phyloP scores from a whole-genome alignment of 2,888 invertebrate genomes.

The Drosophila niveifrons region DNA sequence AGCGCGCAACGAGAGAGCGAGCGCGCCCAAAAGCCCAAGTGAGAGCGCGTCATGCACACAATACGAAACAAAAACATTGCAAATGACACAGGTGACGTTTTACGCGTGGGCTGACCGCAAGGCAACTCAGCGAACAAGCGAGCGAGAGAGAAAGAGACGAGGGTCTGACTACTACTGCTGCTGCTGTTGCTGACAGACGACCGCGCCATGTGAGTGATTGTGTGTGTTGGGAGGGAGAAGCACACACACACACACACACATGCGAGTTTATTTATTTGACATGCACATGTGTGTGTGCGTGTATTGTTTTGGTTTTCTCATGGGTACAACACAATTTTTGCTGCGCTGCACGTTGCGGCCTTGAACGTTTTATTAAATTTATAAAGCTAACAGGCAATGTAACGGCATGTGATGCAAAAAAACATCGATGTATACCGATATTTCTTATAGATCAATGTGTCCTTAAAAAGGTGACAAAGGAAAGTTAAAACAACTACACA shows the following conservation, averaged over 20 bases:
- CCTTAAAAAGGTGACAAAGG: no score
- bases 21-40: constrained; percentile 5
- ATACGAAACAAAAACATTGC: constrained; percentile 74
- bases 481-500: no score
- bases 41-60: constrained; percentile 20
- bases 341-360: constrained; percentile 71
- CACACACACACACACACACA: constrained; percentile 23
- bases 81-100: constrained; percentile 80
- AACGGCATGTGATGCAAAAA: constrained; percentile 15
- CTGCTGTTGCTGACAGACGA: constrained; percentile 43
- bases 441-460: no score
- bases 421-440: background rate
- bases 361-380: constrained; percentile 79
- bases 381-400: constrained; percentile 53
- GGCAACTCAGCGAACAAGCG: background rate
- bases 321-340: constrained; percentile 61
- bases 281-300: constrained; percentile 27
- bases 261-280: constrained; percentile 17
- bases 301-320: constrained; percentile 69
- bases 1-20: constrained; percentile 7
- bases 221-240: constrained; percentile 40
- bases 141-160: background rate
- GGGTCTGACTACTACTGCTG: constrained; percentile 9
- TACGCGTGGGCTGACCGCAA: constrained; percentile 57
- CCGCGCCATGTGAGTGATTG: constrained; percentile 54